A percentile compares a stretch with the other conserved stretches of the same genome.
Conservation (phyloP, 2,797 vertebrate species). For the Phoebastria nigripes region DNA sequence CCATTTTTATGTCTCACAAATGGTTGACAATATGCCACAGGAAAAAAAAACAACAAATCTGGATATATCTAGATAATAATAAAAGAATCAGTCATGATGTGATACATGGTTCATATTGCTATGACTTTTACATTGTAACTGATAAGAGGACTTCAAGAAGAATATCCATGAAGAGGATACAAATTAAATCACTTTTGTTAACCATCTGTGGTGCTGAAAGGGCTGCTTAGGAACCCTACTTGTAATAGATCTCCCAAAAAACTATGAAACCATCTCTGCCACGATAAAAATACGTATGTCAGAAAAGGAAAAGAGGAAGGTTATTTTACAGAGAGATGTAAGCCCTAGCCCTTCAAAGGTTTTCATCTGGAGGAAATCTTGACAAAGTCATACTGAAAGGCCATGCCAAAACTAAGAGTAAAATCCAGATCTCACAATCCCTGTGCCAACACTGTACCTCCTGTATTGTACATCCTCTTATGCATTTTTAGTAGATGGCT, state of each 20-base stretch:
- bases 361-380: background rate
- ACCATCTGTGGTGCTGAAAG: background rate
- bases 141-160: background rate
- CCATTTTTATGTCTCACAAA: background rate
- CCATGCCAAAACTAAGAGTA: background rate
- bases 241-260: background rate
- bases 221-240: background rate
- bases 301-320: background rate
- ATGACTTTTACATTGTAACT: background rate
- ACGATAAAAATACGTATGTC: background rate
- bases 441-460: background rate
- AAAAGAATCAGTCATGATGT: background rate
- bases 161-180: background rate
- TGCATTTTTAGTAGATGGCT: background rate
- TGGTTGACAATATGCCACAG: background rate
- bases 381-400: background rate
- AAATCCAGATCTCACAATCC: background rate
- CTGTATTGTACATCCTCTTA: background rate
- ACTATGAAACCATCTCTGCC: background rate
- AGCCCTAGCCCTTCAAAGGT: background rate
- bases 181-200: background rate
- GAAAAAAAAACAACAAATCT: background rate
- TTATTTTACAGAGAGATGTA: background rate
- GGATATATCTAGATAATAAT: background rate
- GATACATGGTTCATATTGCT: background rate